Percentiles rank a stretch among this genome's conserved stretches.
Evolutionary conservation across 2,888 invertebrate species (phyloP).

Genomic region (Metallyticus violacea): DNA sequence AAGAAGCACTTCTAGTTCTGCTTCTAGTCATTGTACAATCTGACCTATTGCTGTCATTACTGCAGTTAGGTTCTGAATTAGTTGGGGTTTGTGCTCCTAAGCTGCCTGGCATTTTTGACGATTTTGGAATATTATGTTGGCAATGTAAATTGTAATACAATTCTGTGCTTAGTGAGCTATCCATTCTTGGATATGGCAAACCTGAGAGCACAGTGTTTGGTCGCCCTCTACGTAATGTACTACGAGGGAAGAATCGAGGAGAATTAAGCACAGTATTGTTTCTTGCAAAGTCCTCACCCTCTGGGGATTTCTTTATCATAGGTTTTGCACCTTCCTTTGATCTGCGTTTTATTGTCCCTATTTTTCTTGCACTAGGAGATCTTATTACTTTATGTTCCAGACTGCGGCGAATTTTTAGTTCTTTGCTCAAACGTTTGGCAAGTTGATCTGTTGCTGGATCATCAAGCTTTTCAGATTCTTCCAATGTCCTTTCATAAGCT

Average conservation of each 20-base stretch:
- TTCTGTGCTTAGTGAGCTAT: not conserved
- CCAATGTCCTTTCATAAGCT: slow-evolving; percentile 70
- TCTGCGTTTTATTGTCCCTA: slow-evolving; percentile 68
- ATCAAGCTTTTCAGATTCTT: slow-evolving; percentile 55
- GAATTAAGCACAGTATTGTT: slow-evolving; percentile 6
- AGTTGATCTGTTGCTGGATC: slow-evolving; percentile 67
- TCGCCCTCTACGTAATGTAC: slow-evolving; percentile 53
- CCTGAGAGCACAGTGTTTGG: slow-evolving; percentile 51
- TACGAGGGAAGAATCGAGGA: slow-evolving; percentile 51
- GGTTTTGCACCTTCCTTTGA: slow-evolving; percentile 57
- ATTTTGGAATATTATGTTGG: not conserved
- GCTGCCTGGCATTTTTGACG: not conserved
- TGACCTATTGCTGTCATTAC: not conserved
- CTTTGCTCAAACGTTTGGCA: slow-evolving; percentile 67
- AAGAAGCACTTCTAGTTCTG: slow-evolving; percentile 32
- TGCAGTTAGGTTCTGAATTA: not conserved
- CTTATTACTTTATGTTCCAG: slow-evolving; percentile 67
- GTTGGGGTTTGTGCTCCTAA: not conserved
- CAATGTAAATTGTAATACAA: not conserved
- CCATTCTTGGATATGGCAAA: slow-evolving; percentile 36
- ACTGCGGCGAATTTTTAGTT: slow-evolving; percentile 69
- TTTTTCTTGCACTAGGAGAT: slow-evolving; percentile 79
- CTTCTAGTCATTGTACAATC: slow-evolving; percentile 30
- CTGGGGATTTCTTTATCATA: not conserved
- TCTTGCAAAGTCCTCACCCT: not conserved